Conservation (phyloP, 2,888 invertebrate species). For the Rhamphomyia laevipes region DNA sequence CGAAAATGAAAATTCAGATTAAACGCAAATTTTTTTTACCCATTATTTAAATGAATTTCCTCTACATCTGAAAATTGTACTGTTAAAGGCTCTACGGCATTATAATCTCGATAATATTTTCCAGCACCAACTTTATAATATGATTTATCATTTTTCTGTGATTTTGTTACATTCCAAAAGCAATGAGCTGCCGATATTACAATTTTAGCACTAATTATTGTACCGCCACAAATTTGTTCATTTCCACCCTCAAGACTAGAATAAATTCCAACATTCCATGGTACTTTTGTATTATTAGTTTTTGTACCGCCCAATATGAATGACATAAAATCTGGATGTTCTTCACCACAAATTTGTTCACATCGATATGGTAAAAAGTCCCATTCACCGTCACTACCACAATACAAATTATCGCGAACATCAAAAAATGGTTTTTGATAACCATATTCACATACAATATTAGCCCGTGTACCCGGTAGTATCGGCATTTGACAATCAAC, state of each 20-base stretch:
- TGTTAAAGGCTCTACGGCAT: conserved; percentile 6
- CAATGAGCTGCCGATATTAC: conserved; percentile 22
- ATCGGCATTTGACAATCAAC: conserved; percentile 8
- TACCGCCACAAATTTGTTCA: conserved; percentile 20
- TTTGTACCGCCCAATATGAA: conserved; percentile 11
- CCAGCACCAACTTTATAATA: conserved; percentile 16
- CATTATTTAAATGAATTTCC: conserved; percentile 9
- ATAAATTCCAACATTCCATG: conserved; percentile 27
- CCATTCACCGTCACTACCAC: conserved; percentile 23
- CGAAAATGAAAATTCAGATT: no score
- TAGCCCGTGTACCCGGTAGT: conserved; percentile 9
- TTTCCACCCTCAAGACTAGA: conserved; percentile 1
- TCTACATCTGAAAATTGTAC: conserved; percentile 14
- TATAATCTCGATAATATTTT: conserved; percentile 12
- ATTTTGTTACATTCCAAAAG: conserved; percentile 15
- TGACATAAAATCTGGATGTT: conserved; percentile 2
- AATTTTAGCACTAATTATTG: conserved; percentile 21
- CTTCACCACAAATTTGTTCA: conserved; percentile 22
- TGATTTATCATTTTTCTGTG: not conserved
- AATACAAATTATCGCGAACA: conserved; percentile 9
- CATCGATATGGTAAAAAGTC: conserved; percentile 18
- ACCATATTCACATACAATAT: conserved; percentile 8
- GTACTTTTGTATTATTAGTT: conserved; percentile 16
- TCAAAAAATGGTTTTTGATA: conserved; percentile 4
- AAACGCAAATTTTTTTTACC: not conserved